Evolutionary conservation across 1,140 invertebrate species (phyloP).

Genomic region (Pseudomyrmex sp.): DNA sequence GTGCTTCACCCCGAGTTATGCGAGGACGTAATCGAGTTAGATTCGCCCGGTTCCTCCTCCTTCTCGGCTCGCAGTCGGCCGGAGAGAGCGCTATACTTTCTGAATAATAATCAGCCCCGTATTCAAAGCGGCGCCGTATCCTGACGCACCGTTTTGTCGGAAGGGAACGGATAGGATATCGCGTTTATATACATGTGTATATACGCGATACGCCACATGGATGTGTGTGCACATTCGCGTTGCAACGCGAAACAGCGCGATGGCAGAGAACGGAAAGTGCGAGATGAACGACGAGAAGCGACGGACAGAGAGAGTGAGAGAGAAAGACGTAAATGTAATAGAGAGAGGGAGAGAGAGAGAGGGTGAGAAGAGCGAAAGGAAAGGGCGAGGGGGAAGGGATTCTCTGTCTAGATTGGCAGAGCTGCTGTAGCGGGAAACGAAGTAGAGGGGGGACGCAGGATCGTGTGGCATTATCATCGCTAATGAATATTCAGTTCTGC

Average conservation of each 20-base stretch:
- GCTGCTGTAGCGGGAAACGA: constrained; percentile 20
- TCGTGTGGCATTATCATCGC: constrained; percentile 81
- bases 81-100: constrained; percentile 76
- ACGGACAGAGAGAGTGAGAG: constrained; percentile 25
- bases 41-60: constrained; percentile 47
- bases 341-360: neutral
- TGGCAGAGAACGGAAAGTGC: constrained; percentile 29
- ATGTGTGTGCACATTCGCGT: constrained; percentile 41
- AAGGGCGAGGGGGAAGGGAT: neutral
- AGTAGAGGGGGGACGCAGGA: constrained; percentile 24
- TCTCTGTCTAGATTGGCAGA: constrained; percentile 38
- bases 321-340: neutral
- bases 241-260: constrained; percentile 48
- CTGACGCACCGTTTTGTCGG: constrained; percentile 21
- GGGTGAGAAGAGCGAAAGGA: too few relatives aligned
- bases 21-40: constrained; percentile 67
- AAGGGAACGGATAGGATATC: constrained; percentile 37
- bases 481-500: constrained; percentile 83
- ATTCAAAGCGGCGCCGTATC: constrained; percentile 71
- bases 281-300: constrained; percentile 23
- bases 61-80: constrained; percentile 66
- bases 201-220: neutral
- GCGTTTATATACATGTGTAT: too few relatives aligned
- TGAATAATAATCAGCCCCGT: constrained; percentile 81
- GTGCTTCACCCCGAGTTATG: constrained; percentile 62